phyloP scores from a whole-genome alignment of 2,113 vertebrate species.

The Prolemur simus region DNA sequence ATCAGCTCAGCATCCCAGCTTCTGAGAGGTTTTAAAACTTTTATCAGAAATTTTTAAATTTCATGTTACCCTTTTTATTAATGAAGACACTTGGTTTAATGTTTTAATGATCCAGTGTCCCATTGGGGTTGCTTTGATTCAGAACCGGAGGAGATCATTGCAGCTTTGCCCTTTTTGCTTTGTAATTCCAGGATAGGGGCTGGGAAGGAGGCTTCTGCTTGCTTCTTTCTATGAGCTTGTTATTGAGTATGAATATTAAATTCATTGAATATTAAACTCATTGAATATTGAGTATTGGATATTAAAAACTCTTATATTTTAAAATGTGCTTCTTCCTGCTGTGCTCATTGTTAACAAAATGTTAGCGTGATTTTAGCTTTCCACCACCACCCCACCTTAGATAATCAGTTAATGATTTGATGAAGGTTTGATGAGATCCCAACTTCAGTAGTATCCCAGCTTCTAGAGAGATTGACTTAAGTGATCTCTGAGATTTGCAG shows the following conservation, averaged over 20 bases:
- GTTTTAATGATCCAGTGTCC: neutral
- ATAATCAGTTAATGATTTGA: neutral
- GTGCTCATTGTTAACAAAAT: neutral
- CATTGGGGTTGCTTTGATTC: neutral
- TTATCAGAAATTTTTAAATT: neutral
- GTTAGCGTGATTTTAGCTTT: neutral
- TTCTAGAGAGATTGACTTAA: neutral
- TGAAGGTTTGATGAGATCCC: neutral
- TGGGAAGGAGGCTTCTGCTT: neutral
- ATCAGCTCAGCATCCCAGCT: neutral
- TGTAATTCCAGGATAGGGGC: conserved; percentile 47
- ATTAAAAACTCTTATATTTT: neutral
- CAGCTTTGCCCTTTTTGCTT: conserved; percentile 39
- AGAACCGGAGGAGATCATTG: neutral
- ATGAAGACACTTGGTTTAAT: neutral
- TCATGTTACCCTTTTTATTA: neutral
- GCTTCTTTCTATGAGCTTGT: neutral
- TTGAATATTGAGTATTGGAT: too few relatives aligned
- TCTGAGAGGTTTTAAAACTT: neutral
- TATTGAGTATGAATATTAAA: neutral
- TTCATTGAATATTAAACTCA: too few relatives aligned
- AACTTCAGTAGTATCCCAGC: neutral
- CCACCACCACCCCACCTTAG: neutral
- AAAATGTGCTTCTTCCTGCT: neutral
- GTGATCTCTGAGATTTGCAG: conserved; percentile 1